phyloP scores from a whole-genome alignment of 2,888 invertebrate genomes.

The Achlya flavicornis region DNA sequence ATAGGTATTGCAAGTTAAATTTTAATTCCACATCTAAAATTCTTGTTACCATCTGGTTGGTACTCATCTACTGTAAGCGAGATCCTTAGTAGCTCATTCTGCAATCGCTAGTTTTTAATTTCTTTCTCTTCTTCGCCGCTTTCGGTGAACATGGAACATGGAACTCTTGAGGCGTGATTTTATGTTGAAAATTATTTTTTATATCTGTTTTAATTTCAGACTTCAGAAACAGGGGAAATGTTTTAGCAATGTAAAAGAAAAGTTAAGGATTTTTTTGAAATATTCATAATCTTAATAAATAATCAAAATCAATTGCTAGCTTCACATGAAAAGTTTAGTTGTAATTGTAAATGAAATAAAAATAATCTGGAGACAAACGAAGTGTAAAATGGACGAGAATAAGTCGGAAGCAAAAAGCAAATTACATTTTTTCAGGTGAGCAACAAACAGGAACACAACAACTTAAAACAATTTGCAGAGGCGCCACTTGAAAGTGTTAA shows the following conservation, averaged over 20 bases:
- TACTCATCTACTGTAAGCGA: constrained; percentile 43
- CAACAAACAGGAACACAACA: constrained; percentile 55
- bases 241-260: too few relatives aligned
- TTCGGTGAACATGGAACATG: constrained; percentile 56
- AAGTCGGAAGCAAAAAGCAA: constrained; percentile 52
- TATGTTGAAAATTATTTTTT: constrained; percentile 34
- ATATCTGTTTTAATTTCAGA: not conserved
- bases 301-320: too few relatives aligned
- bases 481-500: constrained; percentile 69
- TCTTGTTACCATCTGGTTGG: constrained; percentile 28
- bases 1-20: not conserved
- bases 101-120: constrained; percentile 64
- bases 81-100: constrained; percentile 58
- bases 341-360: not conserved
- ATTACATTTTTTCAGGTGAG: constrained; percentile 67
- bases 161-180: constrained; percentile 50
- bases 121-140: constrained; percentile 49
- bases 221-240: not conserved
- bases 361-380: not conserved
- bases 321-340: too few relatives aligned
- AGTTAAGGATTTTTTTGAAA: too few relatives aligned
- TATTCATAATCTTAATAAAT: too few relatives aligned
- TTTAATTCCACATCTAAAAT: constrained; percentile 3
- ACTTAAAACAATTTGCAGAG: constrained; percentile 65
- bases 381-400: constrained; percentile 43